phyloP scores from a whole-genome alignment of 2,888 invertebrate species.

The Schizaphis graminum region DNA sequence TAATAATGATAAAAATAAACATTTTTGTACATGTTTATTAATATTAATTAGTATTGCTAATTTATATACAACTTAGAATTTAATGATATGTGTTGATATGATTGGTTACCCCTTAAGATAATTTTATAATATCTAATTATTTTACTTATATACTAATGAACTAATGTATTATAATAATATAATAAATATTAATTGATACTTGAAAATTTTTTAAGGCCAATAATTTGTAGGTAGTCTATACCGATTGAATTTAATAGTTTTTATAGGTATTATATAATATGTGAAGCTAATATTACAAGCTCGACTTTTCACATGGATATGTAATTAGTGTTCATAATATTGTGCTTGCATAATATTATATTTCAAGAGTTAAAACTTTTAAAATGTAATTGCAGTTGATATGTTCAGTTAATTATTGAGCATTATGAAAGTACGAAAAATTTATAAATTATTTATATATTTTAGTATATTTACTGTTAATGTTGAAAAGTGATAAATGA shows the following conservation, averaged over 20 bases:
- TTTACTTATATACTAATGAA: conserved; percentile 19
- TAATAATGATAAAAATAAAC: conserved; percentile 43
- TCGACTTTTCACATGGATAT: conserved; percentile 32
- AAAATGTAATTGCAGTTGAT: conserved; percentile 22
- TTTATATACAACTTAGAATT: conserved; percentile 55
- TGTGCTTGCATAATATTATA: background rate
- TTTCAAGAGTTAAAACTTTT: background rate
- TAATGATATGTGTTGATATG: conserved; percentile 64
- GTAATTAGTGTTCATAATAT: background rate
- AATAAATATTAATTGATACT: background rate
- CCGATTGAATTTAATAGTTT: background rate
- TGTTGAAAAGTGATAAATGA: background rate
- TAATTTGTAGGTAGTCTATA: conserved; percentile 18
- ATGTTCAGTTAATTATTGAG: conserved; percentile 35
- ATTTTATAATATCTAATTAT: background rate
- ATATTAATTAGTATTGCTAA: conserved; percentile 37
- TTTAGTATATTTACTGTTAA: background rate
- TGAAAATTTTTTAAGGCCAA: conserved; percentile 21
- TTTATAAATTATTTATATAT: background rate
- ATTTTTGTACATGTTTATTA: conserved; percentile 50
- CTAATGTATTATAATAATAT: background rate
- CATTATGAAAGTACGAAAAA: background rate
- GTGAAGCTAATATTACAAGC: conserved; percentile 21
- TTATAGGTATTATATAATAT: background rate
- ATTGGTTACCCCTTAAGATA: conserved; percentile 54